Conservation (phyloP, 2,888 invertebrate species). For the Lepidonotus clava region DNA sequence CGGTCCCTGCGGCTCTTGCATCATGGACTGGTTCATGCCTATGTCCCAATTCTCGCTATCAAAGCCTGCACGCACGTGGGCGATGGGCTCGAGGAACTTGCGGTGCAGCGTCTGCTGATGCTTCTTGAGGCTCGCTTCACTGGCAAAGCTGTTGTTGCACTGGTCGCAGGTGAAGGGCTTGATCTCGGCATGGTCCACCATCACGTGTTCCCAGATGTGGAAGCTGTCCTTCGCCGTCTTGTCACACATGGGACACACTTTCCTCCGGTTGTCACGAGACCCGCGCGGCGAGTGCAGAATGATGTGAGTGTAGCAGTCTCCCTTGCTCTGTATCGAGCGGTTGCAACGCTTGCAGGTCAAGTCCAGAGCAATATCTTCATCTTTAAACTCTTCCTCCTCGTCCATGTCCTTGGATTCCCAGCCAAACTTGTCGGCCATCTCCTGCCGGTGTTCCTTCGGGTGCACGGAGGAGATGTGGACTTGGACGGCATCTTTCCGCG, state of each 20-base stretch:
- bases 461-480: constrained; percentile 22
- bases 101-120: constrained; percentile 23
- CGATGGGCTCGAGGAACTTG: constrained; percentile 26
- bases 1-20: constrained; percentile 30
- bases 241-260: constrained; percentile 30
- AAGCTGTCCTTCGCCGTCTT: neutral
- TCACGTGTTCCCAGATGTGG: constrained; percentile 23
- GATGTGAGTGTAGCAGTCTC: constrained; percentile 39
- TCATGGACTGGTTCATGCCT: neutral
- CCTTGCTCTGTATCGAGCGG: constrained; percentile 26
- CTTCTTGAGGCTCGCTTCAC: constrained; percentile 7
- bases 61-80: neutral
- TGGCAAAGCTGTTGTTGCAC: neutral
- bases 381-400: constrained; percentile 36
- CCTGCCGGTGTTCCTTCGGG: constrained; percentile 11
- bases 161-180: constrained; percentile 41
- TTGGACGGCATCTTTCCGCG: constrained; percentile 24
- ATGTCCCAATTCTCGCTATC: constrained; percentile 47
- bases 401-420: neutral
- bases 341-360: constrained; percentile 36
- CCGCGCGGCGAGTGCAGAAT: constrained; percentile 18
- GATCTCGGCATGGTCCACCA: constrained; percentile 23
- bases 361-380: constrained; percentile 38
- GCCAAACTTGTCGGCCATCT: constrained; percentile 25
- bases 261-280: neutral